These are phyloP conservation scores for Brachyistius frenatus DNA, from an alignment of 2,113 vertebrate genomes.

Conservation along the genomic window DNA sequence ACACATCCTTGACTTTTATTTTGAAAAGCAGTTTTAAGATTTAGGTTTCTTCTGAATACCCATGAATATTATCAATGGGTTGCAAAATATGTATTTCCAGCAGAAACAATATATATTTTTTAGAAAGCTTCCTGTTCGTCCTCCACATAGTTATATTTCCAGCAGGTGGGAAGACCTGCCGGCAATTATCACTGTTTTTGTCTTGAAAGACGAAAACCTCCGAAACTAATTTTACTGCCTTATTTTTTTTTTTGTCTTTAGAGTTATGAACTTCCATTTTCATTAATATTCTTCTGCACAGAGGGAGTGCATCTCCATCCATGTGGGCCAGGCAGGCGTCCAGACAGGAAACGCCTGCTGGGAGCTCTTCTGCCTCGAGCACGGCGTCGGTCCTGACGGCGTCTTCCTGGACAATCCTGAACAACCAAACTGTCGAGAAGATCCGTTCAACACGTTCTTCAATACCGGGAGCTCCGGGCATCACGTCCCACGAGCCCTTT, in stretches of 20 bases:
- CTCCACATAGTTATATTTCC: too few species aligned
- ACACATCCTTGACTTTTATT: too few species aligned
- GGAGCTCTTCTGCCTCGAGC: constrained; percentile 92
- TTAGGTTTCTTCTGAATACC: too few species aligned
- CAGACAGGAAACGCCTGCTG: constrained; percentile 92
- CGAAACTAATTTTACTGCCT: too few species aligned
- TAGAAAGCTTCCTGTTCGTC: too few species aligned
- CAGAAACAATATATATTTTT: too few species aligned
- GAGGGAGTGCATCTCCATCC: constrained; percentile 78
- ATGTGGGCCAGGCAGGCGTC: constrained; percentile 84
- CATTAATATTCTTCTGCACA: constrained; percentile 11
- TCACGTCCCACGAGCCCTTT: constrained; percentile 78
- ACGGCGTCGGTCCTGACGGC: constrained; percentile 86
- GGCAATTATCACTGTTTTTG: too few species aligned
- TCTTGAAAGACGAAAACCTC: too few species aligned
- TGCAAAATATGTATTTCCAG: too few species aligned
- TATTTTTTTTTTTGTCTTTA: not conserved
- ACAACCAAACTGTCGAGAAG: constrained; percentile 53
- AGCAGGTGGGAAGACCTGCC: too few species aligned
- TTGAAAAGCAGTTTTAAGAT: too few species aligned
- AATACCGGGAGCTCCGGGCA: constrained; percentile 75
- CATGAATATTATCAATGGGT: too few species aligned
- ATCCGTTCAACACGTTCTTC: constrained; percentile 83
- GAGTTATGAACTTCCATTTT: not conserved
- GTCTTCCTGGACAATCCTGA: constrained; percentile 61